Percentiles rank a stretch among this genome's conserved stretches.
phyloP scores from a whole-genome alignment of 2,888 invertebrate genomes.

The Sarcophaga rosellei region DNA sequence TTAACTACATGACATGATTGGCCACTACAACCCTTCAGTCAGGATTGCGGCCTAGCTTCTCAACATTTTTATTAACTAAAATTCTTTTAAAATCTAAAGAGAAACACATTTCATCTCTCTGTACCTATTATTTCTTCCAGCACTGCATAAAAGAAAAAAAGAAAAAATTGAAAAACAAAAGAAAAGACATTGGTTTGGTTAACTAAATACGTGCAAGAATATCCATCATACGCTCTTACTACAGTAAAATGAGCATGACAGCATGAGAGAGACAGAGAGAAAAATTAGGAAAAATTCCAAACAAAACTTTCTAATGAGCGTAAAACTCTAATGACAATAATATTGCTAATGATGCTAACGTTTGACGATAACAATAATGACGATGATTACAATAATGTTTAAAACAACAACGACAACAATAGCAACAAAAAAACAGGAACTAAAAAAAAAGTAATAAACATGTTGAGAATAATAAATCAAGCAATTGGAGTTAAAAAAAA shows the following conservation, averaged over 20 bases:
- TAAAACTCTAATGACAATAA: conserved; percentile 47
- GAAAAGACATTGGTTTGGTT: not conserved
- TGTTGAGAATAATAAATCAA: conserved; percentile 56
- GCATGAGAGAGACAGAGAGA: not conserved
- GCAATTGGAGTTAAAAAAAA: not conserved
- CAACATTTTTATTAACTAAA: too few relatives aligned
- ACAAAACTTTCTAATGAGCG: conserved; percentile 26
- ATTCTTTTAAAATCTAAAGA: not conserved
- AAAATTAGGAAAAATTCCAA: not conserved
- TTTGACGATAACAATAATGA: conserved; percentile 16
- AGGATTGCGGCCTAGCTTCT: too few relatives aligned
- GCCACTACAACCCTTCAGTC: too few relatives aligned
- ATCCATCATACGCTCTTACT: not conserved
- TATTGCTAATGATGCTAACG: conserved; percentile 25
- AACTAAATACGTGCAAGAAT: conserved; percentile 42
- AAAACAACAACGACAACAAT: not conserved
- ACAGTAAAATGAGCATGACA: not conserved
- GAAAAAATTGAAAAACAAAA: not conserved
- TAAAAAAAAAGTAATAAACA: conserved; percentile 57
- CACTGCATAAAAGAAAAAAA: too few relatives aligned
- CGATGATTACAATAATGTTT: conserved; percentile 12
- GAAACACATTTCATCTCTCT: too few relatives aligned
- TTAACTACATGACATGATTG: too few relatives aligned
- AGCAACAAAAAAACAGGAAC: conserved; percentile 33
- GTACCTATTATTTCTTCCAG: too few relatives aligned